A percentile compares a stretch with the other conserved stretches of the same genome.
These are phyloP conservation scores for Chrosomus eos DNA, from an alignment of 2,797 vertebrate species.

Conservation along the genomic window DNA sequence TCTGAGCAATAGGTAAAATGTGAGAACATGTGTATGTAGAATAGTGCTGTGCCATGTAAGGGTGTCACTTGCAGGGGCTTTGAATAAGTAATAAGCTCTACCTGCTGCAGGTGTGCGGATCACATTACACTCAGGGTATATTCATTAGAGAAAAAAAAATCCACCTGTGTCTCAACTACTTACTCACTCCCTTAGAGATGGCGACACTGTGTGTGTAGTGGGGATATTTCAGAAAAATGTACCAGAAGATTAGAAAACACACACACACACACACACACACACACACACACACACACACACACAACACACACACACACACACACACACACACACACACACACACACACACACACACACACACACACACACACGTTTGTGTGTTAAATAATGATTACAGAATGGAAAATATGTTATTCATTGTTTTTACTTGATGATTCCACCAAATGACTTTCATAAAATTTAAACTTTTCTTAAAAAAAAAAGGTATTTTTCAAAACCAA, in stretches of 20 bases:
- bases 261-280: too few species aligned
- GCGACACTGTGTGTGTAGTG: neutral
- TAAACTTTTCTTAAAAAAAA: too few species aligned
- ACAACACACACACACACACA: too few species aligned
- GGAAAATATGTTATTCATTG: too few species aligned
- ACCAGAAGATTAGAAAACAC: neutral
- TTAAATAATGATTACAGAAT: too few species aligned
- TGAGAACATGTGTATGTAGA: conserved; percentile 54
- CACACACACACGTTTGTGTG: too few species aligned
- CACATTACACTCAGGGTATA: conserved; percentile 73
- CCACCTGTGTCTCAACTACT: conserved; percentile 76
- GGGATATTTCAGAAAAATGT: conserved; percentile 8
- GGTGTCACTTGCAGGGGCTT: conserved; percentile 55
- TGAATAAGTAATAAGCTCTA: conserved; percentile 63
- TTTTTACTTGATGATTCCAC: too few species aligned
- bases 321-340: too few species aligned
- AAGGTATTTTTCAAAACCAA: too few species aligned
- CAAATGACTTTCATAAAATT: too few species aligned
- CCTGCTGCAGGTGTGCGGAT: conserved; percentile 78
- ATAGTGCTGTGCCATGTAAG: conserved; percentile 43
- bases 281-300: too few species aligned
- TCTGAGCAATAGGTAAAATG: conserved; percentile 51
- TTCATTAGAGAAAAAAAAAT: conserved; percentile 74
- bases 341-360: too few species aligned
- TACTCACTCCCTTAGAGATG: conserved; percentile 43